Evolutionary conservation across 2,797 vertebrate genomes (phyloP).

Genomic region (Eptatretus atami): DNA sequence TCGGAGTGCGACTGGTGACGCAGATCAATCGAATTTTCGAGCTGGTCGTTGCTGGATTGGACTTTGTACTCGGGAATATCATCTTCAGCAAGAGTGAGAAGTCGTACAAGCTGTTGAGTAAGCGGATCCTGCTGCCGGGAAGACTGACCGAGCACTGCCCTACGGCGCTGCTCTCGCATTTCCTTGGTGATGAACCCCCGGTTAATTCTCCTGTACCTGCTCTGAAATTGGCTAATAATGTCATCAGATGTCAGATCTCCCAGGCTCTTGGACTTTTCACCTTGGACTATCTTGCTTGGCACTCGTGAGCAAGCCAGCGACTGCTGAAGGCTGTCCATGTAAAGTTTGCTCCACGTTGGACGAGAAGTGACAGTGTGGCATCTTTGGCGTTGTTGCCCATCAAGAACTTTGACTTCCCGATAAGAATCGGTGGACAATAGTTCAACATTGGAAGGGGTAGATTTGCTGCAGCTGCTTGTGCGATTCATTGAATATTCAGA

Average conservation of each 20-base stretch:
- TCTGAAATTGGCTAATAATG: conserved; percentile 34
- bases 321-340: conserved; percentile 36
- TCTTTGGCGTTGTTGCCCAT: neutral
- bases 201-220: conserved; percentile 47
- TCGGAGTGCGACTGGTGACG: too few species aligned
- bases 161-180: conserved; percentile 13
- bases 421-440: too few species aligned
- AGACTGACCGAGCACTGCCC: conserved; percentile 7
- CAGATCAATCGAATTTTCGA: too few species aligned
- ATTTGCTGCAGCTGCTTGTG: too few species aligned
- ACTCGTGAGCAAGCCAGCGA: conserved; percentile 14
- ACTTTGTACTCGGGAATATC: neutral
- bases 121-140: conserved; percentile 14
- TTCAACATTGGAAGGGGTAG: too few species aligned
- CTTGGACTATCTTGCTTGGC: conserved; percentile 11
- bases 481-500: too few species aligned
- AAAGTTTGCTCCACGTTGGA: conserved; percentile 43
- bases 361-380: conserved; percentile 11
- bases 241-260: conserved; percentile 72
- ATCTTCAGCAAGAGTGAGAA: conserved; percentile 16
- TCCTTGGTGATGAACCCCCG: conserved; percentile 27
- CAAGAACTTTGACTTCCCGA: too few species aligned
- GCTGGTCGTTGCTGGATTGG: too few species aligned
- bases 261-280: conserved; percentile 56
- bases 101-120: conserved; percentile 35